Base-by-base conservation (phyloP, 2,797 vertebrate species). In the Anomalospiza imberbis region DNA sequence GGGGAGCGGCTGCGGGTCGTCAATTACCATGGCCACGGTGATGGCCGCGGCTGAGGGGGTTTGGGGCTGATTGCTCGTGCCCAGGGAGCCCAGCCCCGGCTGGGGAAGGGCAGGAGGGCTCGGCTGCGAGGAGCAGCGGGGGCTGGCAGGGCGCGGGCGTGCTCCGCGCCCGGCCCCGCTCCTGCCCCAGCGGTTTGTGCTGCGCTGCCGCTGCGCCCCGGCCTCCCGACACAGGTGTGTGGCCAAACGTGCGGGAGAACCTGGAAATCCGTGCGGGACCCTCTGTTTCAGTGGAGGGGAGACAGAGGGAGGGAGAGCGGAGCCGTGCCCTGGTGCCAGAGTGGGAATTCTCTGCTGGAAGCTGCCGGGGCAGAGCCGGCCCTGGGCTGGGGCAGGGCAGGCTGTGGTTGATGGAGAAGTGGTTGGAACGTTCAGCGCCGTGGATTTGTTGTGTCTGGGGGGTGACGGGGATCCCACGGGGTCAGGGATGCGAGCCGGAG, bases 151-250 rank as follows among this genome's bases (percentile, higher is more conserved):
- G 7, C 34, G 55, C 3, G n/a, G 54, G 21, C 38, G 38, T 40
- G 32, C 7, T 57, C n/a, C 10, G 21, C 4, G n/a, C 15, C 22
- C n/a, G 9, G n/a, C 10, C 65, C 0, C 1, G 0, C 51, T 7
- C 9, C 22, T 17, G n/a, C 24, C 57, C 55, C 34, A 8, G 48
- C 53, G 1, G 15, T 4, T 5, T 4, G 5, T 11, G n/a, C n/a
- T n/a, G n/a, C n/a, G n/a, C n/a, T n/a, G n/a, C n/a, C n/a, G 6
- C 2, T 17, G 57, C 11, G 0, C 1, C 36, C n/a, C 28, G 7
- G 3, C 1, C 0, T 16, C 13, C 45, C 6, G 4, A 7, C 22
- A 7, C 55, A 47, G 71, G 63, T 84, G 63, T 0, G 55, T 11
- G 80, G 26, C 31, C 45, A 19, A 71, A 36, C 5, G 12, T 53